Conservation (phyloP, 2,113 vertebrate genomes). For the Synodontis membranacea region DNA sequence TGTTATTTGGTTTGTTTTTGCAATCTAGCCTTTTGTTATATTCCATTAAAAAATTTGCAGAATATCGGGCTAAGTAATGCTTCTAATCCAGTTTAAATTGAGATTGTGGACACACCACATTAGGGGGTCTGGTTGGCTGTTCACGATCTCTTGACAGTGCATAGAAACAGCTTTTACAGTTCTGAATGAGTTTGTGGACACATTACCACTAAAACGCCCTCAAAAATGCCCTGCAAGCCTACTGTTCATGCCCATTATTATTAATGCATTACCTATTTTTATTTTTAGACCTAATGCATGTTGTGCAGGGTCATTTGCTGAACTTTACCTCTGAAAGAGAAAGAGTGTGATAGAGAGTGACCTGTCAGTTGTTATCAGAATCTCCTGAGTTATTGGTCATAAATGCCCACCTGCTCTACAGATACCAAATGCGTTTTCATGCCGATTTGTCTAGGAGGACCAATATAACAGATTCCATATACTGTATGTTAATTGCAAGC, state of each 20-base stretch:
- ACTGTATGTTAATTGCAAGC: not conserved
- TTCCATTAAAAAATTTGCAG: not conserved
- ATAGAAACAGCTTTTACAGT: not conserved
- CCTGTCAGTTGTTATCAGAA: not conserved
- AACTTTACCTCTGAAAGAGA: not conserved
- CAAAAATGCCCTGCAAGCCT: not conserved
- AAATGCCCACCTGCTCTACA: not conserved
- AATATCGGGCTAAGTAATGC: not conserved
- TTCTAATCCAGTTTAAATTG: not conserved
- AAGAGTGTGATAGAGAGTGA: not conserved
- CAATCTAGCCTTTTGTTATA: not conserved
- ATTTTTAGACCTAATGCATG: constrained; percentile 28
- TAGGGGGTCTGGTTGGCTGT: not conserved
- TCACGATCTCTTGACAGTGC: not conserved
- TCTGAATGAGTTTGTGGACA: constrained; percentile 18
- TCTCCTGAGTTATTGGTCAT: not conserved
- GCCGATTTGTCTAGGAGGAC: not conserved
- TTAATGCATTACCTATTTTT: constrained; percentile 20
- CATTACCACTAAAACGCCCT: constrained; percentile 24
- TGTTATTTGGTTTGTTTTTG: not conserved
- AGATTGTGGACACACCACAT: not conserved
- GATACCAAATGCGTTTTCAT: not conserved
- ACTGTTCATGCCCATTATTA: constrained; percentile 25
- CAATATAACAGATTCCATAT: not conserved
- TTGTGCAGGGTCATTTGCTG: constrained; percentile 1